These are phyloP conservation scores for Aleiodes alternator DNA, from an alignment of 2,888 invertebrate species.

Conservation along the genomic window DNA sequence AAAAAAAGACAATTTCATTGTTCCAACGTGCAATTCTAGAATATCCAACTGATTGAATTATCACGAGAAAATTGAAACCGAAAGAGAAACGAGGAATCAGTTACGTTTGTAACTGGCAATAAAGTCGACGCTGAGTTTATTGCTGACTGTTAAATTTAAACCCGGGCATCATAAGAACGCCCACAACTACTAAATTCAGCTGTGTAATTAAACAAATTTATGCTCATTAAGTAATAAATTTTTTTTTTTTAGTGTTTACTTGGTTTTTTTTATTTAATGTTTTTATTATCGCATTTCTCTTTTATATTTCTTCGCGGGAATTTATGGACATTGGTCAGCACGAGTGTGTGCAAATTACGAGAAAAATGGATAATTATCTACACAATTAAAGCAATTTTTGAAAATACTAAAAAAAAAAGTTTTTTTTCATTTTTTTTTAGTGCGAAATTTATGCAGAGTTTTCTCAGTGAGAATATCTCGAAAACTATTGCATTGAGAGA, in stretches of 20 bases:
- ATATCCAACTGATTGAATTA: constrained; percentile 6
- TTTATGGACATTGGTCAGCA: too few relatives aligned
- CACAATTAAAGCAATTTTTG: too few relatives aligned
- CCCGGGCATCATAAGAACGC: constrained; percentile 2
- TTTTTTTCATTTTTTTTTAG: too few relatives aligned
- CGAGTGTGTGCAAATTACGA: too few relatives aligned
- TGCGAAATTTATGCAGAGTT: too few relatives aligned
- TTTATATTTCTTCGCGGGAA: too few relatives aligned
- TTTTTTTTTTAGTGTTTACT: background rate
- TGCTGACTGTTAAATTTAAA: constrained; percentile 26
- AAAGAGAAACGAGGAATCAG: constrained; percentile 6
- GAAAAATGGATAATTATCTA: too few relatives aligned
- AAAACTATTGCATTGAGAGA: too few relatives aligned
- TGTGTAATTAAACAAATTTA: constrained; percentile 23
- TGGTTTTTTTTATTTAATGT: background rate
- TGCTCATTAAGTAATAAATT: constrained; percentile 23
- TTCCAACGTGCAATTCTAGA: background rate
- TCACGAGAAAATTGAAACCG: constrained; percentile 11
- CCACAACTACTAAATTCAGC: constrained; percentile 1
- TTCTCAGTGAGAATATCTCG: too few relatives aligned
- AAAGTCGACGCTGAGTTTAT: constrained; percentile 13
- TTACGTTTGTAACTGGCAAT: constrained; percentile 13
- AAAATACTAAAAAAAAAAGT: too few relatives aligned
- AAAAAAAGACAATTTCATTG: too few relatives aligned
- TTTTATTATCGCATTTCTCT: background rate